phyloP scores from a whole-genome alignment of 2,113 vertebrate species.

The Sitta europaea region DNA sequence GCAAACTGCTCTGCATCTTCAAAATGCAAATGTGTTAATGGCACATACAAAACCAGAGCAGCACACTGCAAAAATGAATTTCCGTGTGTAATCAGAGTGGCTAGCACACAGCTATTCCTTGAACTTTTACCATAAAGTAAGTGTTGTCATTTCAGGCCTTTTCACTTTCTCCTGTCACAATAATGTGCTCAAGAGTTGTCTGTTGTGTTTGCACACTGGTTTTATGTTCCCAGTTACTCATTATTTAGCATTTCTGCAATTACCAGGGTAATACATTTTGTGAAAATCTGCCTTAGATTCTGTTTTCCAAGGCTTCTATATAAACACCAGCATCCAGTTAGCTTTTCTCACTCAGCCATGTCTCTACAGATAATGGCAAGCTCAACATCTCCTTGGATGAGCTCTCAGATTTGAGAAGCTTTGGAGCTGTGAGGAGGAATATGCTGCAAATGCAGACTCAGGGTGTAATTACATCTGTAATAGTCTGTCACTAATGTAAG shows the following conservation, averaged over 20 bases:
- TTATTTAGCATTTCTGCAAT: not conserved
- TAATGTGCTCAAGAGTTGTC: not conserved
- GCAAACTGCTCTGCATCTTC: not conserved
- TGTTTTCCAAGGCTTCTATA: not conserved
- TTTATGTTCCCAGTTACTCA: not conserved
- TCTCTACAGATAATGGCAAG: not conserved
- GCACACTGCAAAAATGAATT: not conserved
- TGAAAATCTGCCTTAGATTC: not conserved
- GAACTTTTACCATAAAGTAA: not conserved
- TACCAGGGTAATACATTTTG: not conserved
- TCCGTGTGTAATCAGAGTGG: not conserved
- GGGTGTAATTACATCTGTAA: not conserved
- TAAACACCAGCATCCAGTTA: not conserved
- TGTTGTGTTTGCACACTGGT: not conserved
- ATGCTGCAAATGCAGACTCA: not conserved
- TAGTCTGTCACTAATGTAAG: not conserved
- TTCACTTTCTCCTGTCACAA: not conserved
- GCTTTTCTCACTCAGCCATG: not conserved
- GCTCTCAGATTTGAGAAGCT: not conserved
- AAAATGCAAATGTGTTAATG: not conserved
- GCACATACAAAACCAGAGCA: not conserved
- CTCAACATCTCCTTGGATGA: not conserved
- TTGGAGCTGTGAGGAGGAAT: not conserved
- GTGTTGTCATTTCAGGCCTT: not conserved
- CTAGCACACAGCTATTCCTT: not conserved